Evolutionary conservation across 2,113 vertebrate genomes (phyloP).

Genomic region (Paradoxurus hermaphroditus): DNA sequence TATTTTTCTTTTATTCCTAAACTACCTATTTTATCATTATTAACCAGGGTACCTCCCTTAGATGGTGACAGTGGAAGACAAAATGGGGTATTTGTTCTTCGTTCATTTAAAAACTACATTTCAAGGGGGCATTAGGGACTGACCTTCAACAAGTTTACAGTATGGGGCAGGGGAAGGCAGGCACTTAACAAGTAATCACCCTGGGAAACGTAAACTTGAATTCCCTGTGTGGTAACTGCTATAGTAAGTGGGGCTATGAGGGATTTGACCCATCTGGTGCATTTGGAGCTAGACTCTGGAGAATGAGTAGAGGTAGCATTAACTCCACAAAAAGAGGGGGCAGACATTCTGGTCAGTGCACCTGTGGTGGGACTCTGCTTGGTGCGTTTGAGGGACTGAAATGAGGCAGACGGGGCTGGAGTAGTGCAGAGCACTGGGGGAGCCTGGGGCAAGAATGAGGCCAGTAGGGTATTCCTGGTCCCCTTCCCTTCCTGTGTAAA

Average conservation of each 20-base stretch:
- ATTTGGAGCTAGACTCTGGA: background rate
- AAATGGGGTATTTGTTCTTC: background rate
- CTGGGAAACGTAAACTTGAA: no score
- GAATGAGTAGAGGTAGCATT: background rate
- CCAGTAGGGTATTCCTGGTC: background rate
- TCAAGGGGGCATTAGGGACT: background rate
- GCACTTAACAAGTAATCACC: accelerated
- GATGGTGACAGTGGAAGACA: background rate
- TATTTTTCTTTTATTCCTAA: background rate
- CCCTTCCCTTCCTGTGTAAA: background rate
- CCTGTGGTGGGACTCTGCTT: accelerated
- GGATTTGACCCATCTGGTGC: background rate
- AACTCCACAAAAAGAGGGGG: background rate
- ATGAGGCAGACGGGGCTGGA: no score
- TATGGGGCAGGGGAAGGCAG: accelerated
- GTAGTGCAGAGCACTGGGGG: background rate
- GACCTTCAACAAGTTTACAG: background rate
- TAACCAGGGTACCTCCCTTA: background rate
- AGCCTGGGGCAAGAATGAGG: background rate
- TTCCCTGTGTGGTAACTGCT: background rate
- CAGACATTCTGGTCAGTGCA: no score
- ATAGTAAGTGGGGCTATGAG: background rate
- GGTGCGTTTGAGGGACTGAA: background rate
- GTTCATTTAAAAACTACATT: background rate
- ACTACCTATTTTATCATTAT: background rate